These are phyloP conservation scores for Caenorhabditis zanzibari DNA, from an alignment of 2,888 invertebrate species.

Conservation along the genomic window DNA sequence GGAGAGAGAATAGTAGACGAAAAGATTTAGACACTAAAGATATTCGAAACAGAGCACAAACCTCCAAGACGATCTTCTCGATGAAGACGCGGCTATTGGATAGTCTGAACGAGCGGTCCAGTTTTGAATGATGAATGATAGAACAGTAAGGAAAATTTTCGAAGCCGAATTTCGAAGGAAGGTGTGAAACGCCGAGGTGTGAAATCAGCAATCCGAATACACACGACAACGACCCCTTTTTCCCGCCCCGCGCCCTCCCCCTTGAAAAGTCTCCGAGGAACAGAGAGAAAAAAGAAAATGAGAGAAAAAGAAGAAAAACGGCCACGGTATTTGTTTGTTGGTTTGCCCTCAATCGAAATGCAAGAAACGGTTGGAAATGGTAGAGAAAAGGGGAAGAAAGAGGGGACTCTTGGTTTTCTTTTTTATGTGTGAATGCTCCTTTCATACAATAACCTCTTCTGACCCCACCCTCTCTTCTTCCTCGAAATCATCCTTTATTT, in stretches of 20 bases:
- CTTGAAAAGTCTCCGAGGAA: conserved; percentile 40
- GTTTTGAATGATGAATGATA: conserved; percentile 45
- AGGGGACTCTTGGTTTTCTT: neutral
- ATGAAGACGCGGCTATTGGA: conserved; percentile 14
- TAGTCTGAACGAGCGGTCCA: conserved; percentile 22
- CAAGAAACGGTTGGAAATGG: conserved; percentile 51
- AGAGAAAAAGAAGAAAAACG: conserved; percentile 16
- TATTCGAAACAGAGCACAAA: conserved; percentile 23
- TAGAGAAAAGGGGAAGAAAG: neutral
- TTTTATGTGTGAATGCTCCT: conserved; percentile 34
- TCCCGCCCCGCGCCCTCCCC: conserved; percentile 29
- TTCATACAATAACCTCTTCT: conserved; percentile 25
- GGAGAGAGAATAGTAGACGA: conserved; percentile 18
- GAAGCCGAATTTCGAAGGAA: conserved; percentile 27
- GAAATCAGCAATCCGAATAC: conserved; percentile 62
- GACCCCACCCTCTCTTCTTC: conserved; percentile 6
- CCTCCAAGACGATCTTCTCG: conserved; percentile 53
- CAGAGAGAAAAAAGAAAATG: conserved; percentile 24
- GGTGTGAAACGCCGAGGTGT: conserved; percentile 60
- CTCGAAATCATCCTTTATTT: conserved; percentile 51
- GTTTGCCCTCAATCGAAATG: conserved; percentile 63
- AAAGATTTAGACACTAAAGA: conserved; percentile 18
- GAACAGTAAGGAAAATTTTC: conserved; percentile 29
- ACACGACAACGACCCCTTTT: conserved; percentile 56
- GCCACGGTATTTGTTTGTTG: conserved; percentile 58